Evolutionary conservation across 2,888 invertebrate genomes (phyloP).

Genomic region (Abrostola triplasia): DNA sequence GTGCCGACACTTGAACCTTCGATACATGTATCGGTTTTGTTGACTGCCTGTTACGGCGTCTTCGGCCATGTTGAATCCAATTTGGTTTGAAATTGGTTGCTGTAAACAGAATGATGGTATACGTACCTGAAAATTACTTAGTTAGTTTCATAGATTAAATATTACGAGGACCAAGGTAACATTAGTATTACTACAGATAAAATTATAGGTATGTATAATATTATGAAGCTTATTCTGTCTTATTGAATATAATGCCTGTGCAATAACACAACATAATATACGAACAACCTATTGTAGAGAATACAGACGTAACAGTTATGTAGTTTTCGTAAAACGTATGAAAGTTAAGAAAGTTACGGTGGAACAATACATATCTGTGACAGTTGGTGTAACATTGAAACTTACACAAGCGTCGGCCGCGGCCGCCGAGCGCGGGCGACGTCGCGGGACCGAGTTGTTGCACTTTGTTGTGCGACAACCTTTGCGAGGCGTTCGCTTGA

Average conservation of each 20-base stretch:
- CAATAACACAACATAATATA: no score
- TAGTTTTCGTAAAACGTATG: not conserved
- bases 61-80: not conserved
- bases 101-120: no score
- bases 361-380: constrained; percentile 21
- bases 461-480: constrained; percentile 19
- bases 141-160: no score
- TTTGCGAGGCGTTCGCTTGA: constrained; percentile 14
- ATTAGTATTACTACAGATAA: no score
- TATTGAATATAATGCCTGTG: no score
- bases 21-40: constrained; percentile 30
- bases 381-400: constrained; percentile 12
- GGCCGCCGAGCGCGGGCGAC: constrained; percentile 9
- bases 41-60: constrained; percentile 13
- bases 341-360: not conserved
- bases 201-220: no score
- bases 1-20: constrained; percentile 30
- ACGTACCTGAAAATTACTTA: no score
- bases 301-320: not conserved
- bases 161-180: no score
- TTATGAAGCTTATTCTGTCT: no score
- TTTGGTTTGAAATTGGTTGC: no score
- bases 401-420: constrained; percentile 17
- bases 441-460: constrained; percentile 16
- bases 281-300: not conserved